Percentiles rank a stretch among this genome's conserved stretches.
Conservation (phyloP, 2,113 vertebrate species). For the Amia ocellicauda region DNA sequence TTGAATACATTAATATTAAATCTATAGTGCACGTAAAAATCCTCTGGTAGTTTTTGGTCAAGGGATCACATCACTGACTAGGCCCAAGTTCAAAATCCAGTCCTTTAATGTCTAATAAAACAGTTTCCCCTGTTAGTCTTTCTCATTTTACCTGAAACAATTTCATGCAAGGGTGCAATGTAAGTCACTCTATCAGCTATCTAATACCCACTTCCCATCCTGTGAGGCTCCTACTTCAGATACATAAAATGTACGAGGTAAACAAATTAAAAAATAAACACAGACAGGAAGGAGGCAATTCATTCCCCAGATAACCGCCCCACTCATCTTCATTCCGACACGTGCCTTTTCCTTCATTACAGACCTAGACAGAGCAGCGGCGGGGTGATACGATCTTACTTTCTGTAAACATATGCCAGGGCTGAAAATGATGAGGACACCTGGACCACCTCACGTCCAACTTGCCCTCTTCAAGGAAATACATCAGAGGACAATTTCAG, state of each 20-base stretch:
- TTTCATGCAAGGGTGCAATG: slow-evolving; percentile 2
- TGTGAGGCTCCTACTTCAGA: neutral
- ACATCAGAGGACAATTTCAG: neutral
- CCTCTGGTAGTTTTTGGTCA: too few relatives aligned
- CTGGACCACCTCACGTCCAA: too few relatives aligned
- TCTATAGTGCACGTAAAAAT: too few relatives aligned
- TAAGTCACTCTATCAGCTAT: slow-evolving; percentile 16
- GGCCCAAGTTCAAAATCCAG: neutral
- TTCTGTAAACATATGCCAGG: neutral
- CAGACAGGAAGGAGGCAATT: slow-evolving; percentile 56
- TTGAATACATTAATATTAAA: too few relatives aligned
- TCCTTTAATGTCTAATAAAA: neutral
- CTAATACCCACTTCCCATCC: neutral
- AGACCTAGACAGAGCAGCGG: slow-evolving; percentile 37
- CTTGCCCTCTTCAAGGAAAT: neutral
- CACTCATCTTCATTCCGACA: slow-evolving; percentile 1
- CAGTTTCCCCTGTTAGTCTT: too few relatives aligned
- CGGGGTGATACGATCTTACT: neutral
- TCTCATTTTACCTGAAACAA: slow-evolving; percentile 2
- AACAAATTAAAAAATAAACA: slow-evolving; percentile 47
- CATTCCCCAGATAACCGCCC: slow-evolving; percentile 38
- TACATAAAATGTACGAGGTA: slow-evolving; percentile 21
- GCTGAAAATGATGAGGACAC: too few relatives aligned
- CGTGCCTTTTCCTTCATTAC: slow-evolving; percentile 2
- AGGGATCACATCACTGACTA: too few relatives aligned